Conservation (phyloP, 92 coral and sea anemone species). For the Phenganax marumi region DNA sequence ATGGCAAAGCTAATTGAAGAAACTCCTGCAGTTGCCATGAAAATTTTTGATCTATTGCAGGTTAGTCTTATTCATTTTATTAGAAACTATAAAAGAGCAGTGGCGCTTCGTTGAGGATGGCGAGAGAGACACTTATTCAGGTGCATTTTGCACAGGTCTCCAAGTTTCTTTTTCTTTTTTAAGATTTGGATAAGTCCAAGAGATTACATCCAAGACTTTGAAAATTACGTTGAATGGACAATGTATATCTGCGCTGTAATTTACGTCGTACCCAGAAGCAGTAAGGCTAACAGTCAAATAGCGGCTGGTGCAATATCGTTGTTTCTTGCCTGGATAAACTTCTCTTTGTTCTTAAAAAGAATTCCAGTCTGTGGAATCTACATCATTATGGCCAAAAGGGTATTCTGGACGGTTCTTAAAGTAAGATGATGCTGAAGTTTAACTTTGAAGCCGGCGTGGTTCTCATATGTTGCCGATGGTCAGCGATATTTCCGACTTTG, state of each 20-base stretch:
- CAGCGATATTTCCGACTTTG: no score
- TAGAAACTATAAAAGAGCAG: no score
- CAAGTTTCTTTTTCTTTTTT: neutral
- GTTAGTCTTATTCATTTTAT: no score
- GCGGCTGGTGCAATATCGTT: conserved; percentile 17
- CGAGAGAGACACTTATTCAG: neutral
- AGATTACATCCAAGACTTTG: conserved; percentile 58
- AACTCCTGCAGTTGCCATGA: conserved; percentile 26
- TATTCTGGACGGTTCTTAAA: neutral
- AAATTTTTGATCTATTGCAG: conserved; percentile 22
- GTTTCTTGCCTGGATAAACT: no score
- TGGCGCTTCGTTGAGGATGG: no score
- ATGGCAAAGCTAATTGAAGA: conserved; percentile 38
- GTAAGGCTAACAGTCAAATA: conserved; percentile 1
- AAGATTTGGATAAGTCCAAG: neutral
- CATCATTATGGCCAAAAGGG: conserved; percentile 64
- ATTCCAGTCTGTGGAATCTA: conserved; percentile 75
- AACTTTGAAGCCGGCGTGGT: no score
- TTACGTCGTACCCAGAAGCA: conserved; percentile 55
- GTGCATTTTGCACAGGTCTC: neutral
- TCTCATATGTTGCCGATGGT: no score
- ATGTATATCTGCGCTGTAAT: conserved; percentile 62
- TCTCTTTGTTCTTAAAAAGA: no score
- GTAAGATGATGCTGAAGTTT: no score
- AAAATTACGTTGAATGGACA: conserved; percentile 82